Base-by-base conservation (phyloP, 2,797 vertebrate genomes). In the Lindbergichthys nudifrons region DNA sequence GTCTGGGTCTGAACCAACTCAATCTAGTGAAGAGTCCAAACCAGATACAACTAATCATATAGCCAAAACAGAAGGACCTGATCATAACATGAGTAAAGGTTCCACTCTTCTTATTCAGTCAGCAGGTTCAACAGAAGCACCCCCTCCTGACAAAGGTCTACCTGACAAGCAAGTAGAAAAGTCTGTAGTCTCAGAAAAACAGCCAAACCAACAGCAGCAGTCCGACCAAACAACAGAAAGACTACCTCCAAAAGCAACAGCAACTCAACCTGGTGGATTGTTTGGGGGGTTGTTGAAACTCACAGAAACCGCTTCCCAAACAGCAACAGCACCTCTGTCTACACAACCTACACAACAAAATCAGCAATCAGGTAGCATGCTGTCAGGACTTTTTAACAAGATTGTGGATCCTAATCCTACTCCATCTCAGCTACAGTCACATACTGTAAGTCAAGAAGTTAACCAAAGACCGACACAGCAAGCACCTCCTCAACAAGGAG, bases 231-330 rank as follows among this genome's bases (percentile, higher is more conserved):
- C 54, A 60, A 59, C 63, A 74, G 77, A 83, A 62, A 70, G 81
- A 39, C 5, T 50, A 61, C 23, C 62, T 41, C 75, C 65, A 18
- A 89, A 84, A 54, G 30, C 50, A 75, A 41, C 80, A 23, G 9
- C 67, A 81, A 41, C 88, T 52, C 92, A 93, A 73, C 72, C 92
- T 75, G 87, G 88, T 85, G 92, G 92, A 53, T 75, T 96, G 45
- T 91, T 96, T 81, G 91, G 93, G 48, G 93, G 94, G 0, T 88
- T 96, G 66, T 84, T 96, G 70, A 97, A 94, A 88, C 88, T 93
- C 60, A 88, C 90, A 74, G 95, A 96, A 83, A 93, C 89, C 43
- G 43, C 83, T 56, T 73, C 79, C 5, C 89, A 93, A 48, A 43
- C 75, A 67, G 84, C 77, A 18, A 75, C 84, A 82, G 77, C 26